Percentiles rank a stretch among this genome's conserved stretches.
Conservation (phyloP, 2,888 invertebrate species). For the Lamellibrachia columna region DNA sequence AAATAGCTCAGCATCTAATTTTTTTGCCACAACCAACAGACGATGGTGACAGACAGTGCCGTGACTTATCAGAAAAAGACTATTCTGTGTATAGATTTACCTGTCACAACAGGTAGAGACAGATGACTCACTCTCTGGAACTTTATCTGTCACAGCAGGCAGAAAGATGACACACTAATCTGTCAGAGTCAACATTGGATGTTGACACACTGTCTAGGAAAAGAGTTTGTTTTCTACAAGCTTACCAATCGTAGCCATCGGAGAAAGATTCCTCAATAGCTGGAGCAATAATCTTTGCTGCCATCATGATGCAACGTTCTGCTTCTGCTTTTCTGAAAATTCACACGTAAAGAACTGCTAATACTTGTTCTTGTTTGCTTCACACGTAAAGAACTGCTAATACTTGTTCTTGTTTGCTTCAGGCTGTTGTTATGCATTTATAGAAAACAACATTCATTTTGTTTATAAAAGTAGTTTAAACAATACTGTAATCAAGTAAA, state of each 20-base stretch:
- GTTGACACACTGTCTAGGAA: slow-evolving; percentile 3
- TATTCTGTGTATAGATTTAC: background rate
- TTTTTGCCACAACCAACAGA: background rate
- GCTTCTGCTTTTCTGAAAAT: slow-evolving; percentile 75
- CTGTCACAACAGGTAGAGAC: background rate
- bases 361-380: background rate
- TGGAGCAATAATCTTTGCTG: slow-evolving; percentile 88
- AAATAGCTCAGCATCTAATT: no score
- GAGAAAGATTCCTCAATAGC: slow-evolving; percentile 75
- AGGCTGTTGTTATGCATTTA: background rate
- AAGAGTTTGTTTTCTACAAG: slow-evolving; percentile 21
- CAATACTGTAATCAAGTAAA: no score
- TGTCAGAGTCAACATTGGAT: background rate
- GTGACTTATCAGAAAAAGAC: no score
- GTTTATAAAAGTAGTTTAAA: background rate
- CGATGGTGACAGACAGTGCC: no score
- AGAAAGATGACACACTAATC: background rate
- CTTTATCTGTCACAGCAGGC: background rate
- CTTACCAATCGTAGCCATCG: slow-evolving; percentile 71
- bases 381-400: background rate
- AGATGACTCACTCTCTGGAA: background rate
- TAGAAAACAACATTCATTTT: background rate
- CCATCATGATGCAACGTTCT: slow-evolving; percentile 83
- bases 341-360: background rate
- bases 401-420: background rate